A percentile compares a stretch with the other conserved stretches of the same genome.
Evolutionary conservation across 2,113 vertebrate genomes (phyloP).

Genomic region (Microtus oregoni): DNA sequence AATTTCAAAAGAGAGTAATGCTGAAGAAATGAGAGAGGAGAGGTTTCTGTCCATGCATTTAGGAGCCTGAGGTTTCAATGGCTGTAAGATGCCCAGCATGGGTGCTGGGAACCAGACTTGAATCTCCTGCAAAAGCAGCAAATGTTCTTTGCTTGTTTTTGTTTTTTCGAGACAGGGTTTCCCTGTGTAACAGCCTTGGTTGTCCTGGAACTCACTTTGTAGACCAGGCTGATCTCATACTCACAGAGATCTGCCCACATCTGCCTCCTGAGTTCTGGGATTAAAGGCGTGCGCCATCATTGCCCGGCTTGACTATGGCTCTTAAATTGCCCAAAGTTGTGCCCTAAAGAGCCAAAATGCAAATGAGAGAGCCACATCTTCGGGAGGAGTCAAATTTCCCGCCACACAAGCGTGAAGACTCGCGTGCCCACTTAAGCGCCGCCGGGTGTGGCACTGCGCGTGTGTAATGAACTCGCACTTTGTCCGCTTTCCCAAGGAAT

Average conservation of each 20-base stretch:
- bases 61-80: background rate
- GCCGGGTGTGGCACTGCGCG: background rate
- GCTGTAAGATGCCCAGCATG: no score
- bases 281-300: no score
- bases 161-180: no score
- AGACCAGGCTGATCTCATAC: no score
- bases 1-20: slow-evolving; percentile 3
- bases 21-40: slow-evolving; percentile 25
- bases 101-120: no score
- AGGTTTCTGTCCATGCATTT: slow-evolving; percentile 6
- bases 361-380: background rate
- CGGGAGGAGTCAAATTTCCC: background rate
- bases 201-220: no score
- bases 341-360: background rate
- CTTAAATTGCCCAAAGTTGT: background rate
- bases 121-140: no score
- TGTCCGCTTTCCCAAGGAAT: background rate
- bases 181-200: no score
- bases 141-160: no score
- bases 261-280: no score
- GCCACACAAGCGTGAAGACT: background rate
- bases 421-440: background rate
- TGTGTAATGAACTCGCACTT: background rate
- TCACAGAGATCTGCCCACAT: no score
- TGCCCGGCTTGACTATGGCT: background rate